These are phyloP conservation scores for Dicranocentrus wangi DNA, from an alignment of 2,888 invertebrate genomes.

Conservation along the genomic window DNA sequence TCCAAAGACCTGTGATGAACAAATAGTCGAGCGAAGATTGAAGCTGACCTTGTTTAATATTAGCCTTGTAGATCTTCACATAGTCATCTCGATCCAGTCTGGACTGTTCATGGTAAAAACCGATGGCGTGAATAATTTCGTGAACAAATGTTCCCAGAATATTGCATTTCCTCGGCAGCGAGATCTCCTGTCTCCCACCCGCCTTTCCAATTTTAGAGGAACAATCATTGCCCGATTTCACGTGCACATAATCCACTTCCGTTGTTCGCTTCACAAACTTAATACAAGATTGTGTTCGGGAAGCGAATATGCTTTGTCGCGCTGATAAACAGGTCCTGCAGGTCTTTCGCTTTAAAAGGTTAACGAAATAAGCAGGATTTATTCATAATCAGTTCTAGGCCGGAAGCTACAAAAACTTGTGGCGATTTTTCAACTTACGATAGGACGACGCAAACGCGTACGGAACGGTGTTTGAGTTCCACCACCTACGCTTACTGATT, in stretches of 20 bases:
- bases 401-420: too few species aligned
- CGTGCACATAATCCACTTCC: constrained; percentile 24
- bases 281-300: constrained; percentile 25
- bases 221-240: background rate
- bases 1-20: too few species aligned
- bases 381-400: too few species aligned
- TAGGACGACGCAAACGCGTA: constrained; percentile 82
- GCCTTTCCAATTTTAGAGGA: constrained; percentile 18
- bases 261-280: constrained; percentile 19
- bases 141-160: constrained; percentile 17
- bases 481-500: constrained; percentile 75
- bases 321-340: background rate
- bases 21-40: too few species aligned
- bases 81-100: constrained; percentile 22
- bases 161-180: constrained; percentile 11
- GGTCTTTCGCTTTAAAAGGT: constrained; percentile 31
- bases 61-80: constrained; percentile 13
- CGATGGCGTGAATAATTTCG: constrained; percentile 24
- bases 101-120: constrained; percentile 34
- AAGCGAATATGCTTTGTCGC: constrained; percentile 18
- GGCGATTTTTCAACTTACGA: constrained; percentile 76
- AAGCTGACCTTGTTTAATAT: background rate
- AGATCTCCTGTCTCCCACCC: constrained; percentile 23
- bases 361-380: too few species aligned
- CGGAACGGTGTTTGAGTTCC: constrained; percentile 83